Conservation (phyloP, 2,797 vertebrate species). For the Syngnathus rostellatus region DNA sequence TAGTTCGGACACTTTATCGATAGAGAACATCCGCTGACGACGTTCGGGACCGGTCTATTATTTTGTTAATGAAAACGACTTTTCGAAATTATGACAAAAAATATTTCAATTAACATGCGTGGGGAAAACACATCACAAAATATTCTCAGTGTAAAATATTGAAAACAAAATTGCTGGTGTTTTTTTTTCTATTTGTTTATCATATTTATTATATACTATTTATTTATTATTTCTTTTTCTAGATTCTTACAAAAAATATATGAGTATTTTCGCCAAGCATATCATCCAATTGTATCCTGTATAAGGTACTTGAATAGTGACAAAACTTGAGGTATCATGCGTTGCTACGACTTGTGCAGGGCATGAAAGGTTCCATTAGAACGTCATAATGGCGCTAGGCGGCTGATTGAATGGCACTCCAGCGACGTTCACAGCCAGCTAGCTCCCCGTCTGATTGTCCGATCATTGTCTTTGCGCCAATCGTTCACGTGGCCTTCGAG, state of each 20-base stretch:
- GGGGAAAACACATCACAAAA: too few relatives aligned
- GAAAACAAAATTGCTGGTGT: too few relatives aligned
- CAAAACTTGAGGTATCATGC: background rate
- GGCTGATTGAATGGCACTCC: background rate
- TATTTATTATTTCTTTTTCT: too few relatives aligned
- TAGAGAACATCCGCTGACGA: too few relatives aligned
- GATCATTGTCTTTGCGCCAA: slow-evolving; percentile 1
- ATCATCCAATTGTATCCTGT: background rate
- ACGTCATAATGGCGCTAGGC: background rate
- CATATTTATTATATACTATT: too few relatives aligned
- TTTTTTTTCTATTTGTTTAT: too few relatives aligned
- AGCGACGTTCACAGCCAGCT: background rate
- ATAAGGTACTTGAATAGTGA: background rate
- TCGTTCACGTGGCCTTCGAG: background rate
- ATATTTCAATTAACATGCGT: too few relatives aligned
- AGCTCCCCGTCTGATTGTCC: background rate
- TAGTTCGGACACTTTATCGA: too few relatives aligned
- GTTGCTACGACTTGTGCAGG: background rate
- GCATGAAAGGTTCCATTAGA: background rate
- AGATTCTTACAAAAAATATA: background rate
- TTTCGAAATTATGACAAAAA: too few relatives aligned
- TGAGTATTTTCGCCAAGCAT: background rate
- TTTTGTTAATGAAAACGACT: too few relatives aligned
- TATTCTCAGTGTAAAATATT: too few relatives aligned
- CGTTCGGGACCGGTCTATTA: too few relatives aligned